Base-by-base conservation (phyloP, 1,140 invertebrate genomes). In the Centruroides sculpturatus region DNA sequence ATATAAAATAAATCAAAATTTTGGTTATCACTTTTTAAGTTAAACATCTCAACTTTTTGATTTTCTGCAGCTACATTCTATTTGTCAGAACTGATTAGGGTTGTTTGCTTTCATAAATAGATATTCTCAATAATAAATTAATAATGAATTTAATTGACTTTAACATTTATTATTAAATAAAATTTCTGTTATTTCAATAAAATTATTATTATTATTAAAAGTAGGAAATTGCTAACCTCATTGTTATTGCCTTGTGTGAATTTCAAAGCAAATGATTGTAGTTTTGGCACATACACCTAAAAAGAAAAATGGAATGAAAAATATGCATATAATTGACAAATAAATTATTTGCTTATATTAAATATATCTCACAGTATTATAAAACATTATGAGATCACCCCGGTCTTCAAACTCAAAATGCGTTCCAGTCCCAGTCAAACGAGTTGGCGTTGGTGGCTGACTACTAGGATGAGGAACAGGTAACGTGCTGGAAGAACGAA, bases 321-420 rank as follows among this genome's bases (percentile, higher is more conserved):
- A 52, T 10, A 47, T 23, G 6, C 34, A 51, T 49, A 10, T 12
- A 52, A 7, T 57, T 55, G n/a, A 36, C 6, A 49, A n/a, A 56
- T 52, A 23, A 57, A 55, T 12, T 56, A 50, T 58, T 41, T 35
- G 47, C 4, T 41, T 41, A 41, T 41, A 6, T 41, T 41, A 41
- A 41, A 41, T 55, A 58, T 46, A 34, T 35, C 11, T 35, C 60
- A 77, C 74, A 56, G 81, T 82, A 71, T 97, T 97, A 71, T 98
- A 97, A 71, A 97, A 98, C 70, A 86, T 82, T 54, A 97, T 97
- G 56, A 97, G 79, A 78, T 96, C 92, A 6, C 87, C 89, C 47
- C 75, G 70, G 35, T 71, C 66, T 60, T 82, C 82, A 58, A 79
- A 78, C 56, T 81, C 80, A 66, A 80, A 82, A 62, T 73, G 79